Percentiles rank a stretch among this genome's conserved stretches.
phyloP scores from a whole-genome alignment of 2,797 vertebrate species.

The Hoplostethus mediterraneus region DNA sequence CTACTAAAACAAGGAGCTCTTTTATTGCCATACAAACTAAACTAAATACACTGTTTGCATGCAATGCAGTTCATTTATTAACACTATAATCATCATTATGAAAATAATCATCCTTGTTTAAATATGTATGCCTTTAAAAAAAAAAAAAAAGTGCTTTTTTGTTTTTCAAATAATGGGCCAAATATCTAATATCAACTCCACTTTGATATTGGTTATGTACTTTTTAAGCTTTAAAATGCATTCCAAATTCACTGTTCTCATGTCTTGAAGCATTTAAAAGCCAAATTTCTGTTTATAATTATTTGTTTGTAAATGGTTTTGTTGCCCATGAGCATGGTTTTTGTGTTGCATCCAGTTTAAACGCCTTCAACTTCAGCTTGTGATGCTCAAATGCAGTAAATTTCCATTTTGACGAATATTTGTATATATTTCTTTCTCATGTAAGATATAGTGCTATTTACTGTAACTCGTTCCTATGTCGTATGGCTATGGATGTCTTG shows the following conservation, averaged over 20 bases:
- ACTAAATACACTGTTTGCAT: slow-evolving; percentile 72
- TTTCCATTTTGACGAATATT: slow-evolving; percentile 43
- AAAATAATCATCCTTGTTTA: slow-evolving; percentile 45
- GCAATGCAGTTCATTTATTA: slow-evolving; percentile 63
- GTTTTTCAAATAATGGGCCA: slow-evolving; percentile 64
- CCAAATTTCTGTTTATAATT: slow-evolving; percentile 34
- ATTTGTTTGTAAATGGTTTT: slow-evolving; percentile 19
- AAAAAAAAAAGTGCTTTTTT: slow-evolving; percentile 39
- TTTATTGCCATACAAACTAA: not conserved
- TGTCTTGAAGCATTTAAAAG: slow-evolving; percentile 53
- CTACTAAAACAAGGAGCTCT: slow-evolving; percentile 33
- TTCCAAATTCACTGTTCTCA: slow-evolving; percentile 59
- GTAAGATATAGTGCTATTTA: slow-evolving; percentile 78
- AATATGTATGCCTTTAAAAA: slow-evolving; percentile 21
- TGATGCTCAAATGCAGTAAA: slow-evolving; percentile 68
- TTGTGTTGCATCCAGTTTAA: slow-evolving; percentile 35
- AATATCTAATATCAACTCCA: slow-evolving; percentile 54
- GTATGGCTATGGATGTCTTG: slow-evolving; percentile 48
- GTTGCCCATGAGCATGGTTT: slow-evolving; percentile 28
- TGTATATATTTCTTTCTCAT: slow-evolving; percentile 67
- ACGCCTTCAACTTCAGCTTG: slow-evolving; percentile 56
- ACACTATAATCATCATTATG: slow-evolving; percentile 49
- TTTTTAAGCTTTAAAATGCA: slow-evolving; percentile 68
- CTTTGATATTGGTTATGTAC: slow-evolving; percentile 27
- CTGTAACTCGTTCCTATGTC: slow-evolving; percentile 77